Conservation (phyloP, 2,888 invertebrate species). For the Drosophila macrothrix region DNA sequence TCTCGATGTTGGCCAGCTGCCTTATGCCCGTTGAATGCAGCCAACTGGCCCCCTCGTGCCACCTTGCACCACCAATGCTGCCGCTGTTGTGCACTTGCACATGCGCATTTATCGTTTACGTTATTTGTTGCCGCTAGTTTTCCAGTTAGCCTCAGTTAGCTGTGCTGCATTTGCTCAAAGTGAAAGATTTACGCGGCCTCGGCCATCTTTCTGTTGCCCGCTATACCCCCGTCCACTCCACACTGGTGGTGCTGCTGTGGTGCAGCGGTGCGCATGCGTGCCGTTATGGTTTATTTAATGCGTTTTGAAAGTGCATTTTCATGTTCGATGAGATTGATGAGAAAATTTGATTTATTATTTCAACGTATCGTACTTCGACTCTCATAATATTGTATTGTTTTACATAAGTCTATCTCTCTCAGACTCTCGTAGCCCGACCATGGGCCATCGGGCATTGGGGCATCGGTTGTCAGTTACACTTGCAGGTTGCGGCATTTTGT, state of each 20-base stretch:
- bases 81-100: slow-evolving; percentile 69
- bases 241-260: slow-evolving; percentile 26
- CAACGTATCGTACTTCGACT: slow-evolving; percentile 44
- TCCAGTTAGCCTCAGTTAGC: slow-evolving; percentile 78
- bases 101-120: slow-evolving; percentile 81
- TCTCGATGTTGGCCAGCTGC: slow-evolving; percentile 46
- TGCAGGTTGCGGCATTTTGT: slow-evolving; percentile 80
- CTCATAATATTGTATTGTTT: slow-evolving; percentile 36
- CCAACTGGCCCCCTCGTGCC: slow-evolving; percentile 20
- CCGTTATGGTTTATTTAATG: slow-evolving; percentile 84
- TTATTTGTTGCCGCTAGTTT: slow-evolving; percentile 80
- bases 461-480: slow-evolving; percentile 73
- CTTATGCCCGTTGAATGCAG: slow-evolving; percentile 9
- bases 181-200: slow-evolving; percentile 81
- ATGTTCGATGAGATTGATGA: slow-evolving; percentile 84
- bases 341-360: slow-evolving; percentile 82
- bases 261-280: slow-evolving; percentile 75
- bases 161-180: slow-evolving; percentile 80
- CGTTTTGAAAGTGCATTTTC: slow-evolving; percentile 84
- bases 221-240: slow-evolving; percentile 11
- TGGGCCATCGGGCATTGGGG: slow-evolving; percentile 31
- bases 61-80: slow-evolving; percentile 1
- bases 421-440: slow-evolving; percentile 7
- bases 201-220: slow-evolving; percentile 35
- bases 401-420: not conserved